Evolutionary conservation across 2,113 vertebrate species (phyloP), one percentile per base, ranked within the genome.

Genomic region (Leptobrachium leishanense): DNA sequence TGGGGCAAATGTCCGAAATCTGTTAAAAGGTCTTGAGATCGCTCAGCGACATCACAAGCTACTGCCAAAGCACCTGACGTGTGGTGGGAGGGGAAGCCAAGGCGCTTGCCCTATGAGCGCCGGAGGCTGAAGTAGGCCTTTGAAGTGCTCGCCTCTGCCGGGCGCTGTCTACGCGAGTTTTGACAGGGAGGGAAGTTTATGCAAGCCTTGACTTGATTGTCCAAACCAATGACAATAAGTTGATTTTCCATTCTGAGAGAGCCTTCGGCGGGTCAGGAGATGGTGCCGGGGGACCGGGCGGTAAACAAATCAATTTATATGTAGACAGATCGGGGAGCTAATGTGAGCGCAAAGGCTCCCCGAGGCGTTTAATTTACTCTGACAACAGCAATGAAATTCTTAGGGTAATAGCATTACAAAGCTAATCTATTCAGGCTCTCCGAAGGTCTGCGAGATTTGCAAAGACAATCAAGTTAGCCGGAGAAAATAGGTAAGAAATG

Each of bases 251-350:
- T 81, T 74, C 71, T 6, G 72, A 68, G 20, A 74, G 72, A 43
- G 78, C 78, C 55, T 44, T 20, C 20, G 11, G 78, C 71, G n/a
- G 71, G 78, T 81, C 78, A 81, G 78, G 42, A 68, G 78, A 65
- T 12, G n/a, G 78, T 68, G 78, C 70, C 54, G 65, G 53, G 78
- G 78, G 78, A 81, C 64, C 71, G 64, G 78, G 78, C 72, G 50
- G 71, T 81, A 81, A 81, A 74, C 78, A 81, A 74, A 81, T 81
- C 78, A 81, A 81, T 81, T 81, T 81, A 46, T 74, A 81, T 81
- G 78, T 81, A 81, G 78, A 81, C 78, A 69, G 78, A 81, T 68
- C 42, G 65, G 77, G 78, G 78, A 81, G 78, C 71, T 74, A 81
- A 81, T 81, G 78, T 74, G 78, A 73, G 65, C 53, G 71, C 71